These are phyloP conservation scores for Rhinolophus ferrumequinum DNA, from an alignment of 2,113 vertebrate species.

Conservation along the genomic window DNA sequence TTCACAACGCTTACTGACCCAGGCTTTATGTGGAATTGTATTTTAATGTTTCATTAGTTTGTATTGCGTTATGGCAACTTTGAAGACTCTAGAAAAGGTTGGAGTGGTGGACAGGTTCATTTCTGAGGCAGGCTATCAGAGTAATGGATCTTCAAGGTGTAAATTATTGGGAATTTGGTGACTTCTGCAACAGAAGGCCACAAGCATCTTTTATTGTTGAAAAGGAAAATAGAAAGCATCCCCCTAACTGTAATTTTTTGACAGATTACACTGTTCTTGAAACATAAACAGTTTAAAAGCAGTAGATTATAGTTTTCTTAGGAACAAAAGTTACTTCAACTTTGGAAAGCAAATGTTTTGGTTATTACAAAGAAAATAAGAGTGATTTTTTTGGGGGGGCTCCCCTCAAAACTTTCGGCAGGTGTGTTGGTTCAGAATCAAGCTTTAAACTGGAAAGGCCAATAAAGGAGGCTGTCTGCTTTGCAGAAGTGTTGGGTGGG, in stretches of 20 bases:
- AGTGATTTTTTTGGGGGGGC: neutral
- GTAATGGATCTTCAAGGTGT: neutral
- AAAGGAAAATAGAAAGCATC: neutral
- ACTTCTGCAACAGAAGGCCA: neutral
- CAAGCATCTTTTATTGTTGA: neutral
- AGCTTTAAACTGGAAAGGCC: neutral
- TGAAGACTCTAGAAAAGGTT: neutral
- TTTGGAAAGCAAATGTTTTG: slow-evolving; percentile 32
- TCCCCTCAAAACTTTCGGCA: neutral
- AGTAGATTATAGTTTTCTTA: neutral
- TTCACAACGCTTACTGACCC: slow-evolving; percentile 9
- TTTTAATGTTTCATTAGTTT: slow-evolving; percentile 29
- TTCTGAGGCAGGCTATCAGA: neutral
- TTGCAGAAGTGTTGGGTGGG: neutral
- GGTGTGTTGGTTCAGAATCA: neutral
- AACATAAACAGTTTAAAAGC: slow-evolving; percentile 25
- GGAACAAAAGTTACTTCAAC: slow-evolving; percentile 24
- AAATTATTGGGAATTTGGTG: neutral
- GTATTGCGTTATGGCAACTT: neutral
- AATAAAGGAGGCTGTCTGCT: neutral
- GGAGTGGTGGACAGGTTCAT: neutral
- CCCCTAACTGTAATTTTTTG: neutral
- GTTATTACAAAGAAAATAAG: slow-evolving; percentile 10
- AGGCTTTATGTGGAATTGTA: neutral
- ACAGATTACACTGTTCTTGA: neutral